Evolutionary conservation across 2,113 vertebrate species (phyloP), one percentile per base, ranked within the genome.

Genomic region (Acanthochromis polyacanthus): DNA sequence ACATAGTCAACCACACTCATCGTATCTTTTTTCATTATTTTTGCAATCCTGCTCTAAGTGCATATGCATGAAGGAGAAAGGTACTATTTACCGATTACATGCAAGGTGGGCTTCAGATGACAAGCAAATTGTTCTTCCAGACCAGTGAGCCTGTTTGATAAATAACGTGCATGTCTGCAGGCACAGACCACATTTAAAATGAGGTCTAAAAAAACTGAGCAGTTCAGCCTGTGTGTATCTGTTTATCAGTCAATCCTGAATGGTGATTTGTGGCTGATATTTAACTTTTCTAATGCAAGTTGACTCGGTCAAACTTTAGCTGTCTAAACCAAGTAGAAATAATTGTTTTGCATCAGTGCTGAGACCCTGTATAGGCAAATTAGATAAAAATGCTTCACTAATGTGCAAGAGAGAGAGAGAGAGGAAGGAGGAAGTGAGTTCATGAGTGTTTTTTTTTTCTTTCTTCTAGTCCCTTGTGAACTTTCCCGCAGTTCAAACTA

Each of bases 61-160:
- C 23, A 57, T 58, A 16, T 23, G 40, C 53, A 53, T 50, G 36
- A 63, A 75, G 50, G 25, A 23, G 25, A 61, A 22, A 38, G 58
- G 46, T 59, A 14, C 51, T 59, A 58, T 84, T 68, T 51, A 30
- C 45, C 55, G 76, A 86, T 75, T 75, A 75, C 56, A 59, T 55
- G 62, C 52, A 28, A 68, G 71, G 74, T 82, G 71, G 43, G 62
- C 71, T 72, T 48, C 25, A 23, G 25, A 60, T 72, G 56, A 64
- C 50, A 53, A 62, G 65, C 65, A 61, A 71, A 65, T 57, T 38
- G 62, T 36, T 83, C 52, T 72, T 77, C 71, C 58, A 69, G 68
- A 53, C 63, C 63, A 62, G 30, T 66, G 73, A 78, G 72, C 50
- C 56, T 70, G 76, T 70, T 87, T 70, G 69, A 77, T 65, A 72